phyloP scores from a whole-genome alignment of 1,140 invertebrate species.

The Himalopsyche phryganea region DNA sequence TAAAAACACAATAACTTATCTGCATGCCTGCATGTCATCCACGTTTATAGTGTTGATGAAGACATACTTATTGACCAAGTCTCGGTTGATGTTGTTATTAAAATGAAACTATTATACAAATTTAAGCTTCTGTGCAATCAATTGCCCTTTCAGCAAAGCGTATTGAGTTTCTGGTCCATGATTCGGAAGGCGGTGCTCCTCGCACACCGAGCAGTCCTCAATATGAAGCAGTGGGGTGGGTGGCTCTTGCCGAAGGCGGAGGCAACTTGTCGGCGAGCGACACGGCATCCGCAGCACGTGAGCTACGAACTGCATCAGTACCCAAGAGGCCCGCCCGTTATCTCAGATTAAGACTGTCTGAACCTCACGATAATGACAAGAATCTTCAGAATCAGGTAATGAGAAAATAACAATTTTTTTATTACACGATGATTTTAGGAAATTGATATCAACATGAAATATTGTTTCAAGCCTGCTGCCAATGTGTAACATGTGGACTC shows the following conservation, averaged over 20 bases:
- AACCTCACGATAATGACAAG: constrained; percentile 60
- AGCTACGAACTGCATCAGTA: constrained; percentile 81
- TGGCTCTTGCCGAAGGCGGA: constrained; percentile 60
- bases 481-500: too few species aligned
- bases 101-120: too few species aligned
- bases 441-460: too few species aligned
- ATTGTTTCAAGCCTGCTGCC: too few species aligned
- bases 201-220: constrained; percentile 45
- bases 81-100: too few species aligned
- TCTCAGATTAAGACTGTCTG: constrained; percentile 79
- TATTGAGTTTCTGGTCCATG: constrained; percentile 30
- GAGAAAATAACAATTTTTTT: too few species aligned
- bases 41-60: too few species aligned
- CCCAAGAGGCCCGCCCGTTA: constrained; percentile 74
- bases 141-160: constrained; percentile 19
- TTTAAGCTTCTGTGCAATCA: too few species aligned
- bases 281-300: constrained; percentile 78
- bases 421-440: too few species aligned
- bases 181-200: constrained; percentile 36
- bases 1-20: too few species aligned
- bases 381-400: constrained; percentile 11
- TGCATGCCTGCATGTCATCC: too few species aligned
- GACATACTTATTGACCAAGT: too few species aligned
- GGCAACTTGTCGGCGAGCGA: constrained; percentile 77
- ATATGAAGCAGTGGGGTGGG: constrained; percentile 75